These are phyloP conservation scores for Harpegnathos saltator DNA, from an alignment of 1,140 invertebrate species.

Conservation along the genomic window DNA sequence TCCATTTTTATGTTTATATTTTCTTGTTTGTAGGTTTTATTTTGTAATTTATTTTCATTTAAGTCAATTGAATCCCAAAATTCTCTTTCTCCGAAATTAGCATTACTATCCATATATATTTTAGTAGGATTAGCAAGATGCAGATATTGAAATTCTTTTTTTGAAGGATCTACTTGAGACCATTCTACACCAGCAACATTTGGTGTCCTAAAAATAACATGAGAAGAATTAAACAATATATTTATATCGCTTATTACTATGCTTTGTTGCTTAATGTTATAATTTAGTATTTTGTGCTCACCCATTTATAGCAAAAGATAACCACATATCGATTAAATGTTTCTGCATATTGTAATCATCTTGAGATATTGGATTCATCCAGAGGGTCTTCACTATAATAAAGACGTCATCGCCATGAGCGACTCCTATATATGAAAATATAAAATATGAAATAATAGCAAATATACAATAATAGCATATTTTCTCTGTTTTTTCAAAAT, in stretches of 20 bases:
- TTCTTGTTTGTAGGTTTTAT: not conserved
- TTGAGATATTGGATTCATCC: conserved; percentile 74
- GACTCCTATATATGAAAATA: conserved; percentile 84
- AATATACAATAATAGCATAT: too few relatives aligned
- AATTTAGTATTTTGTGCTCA: conserved; percentile 76
- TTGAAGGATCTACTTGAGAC: conserved; percentile 76
- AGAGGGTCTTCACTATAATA: conserved; percentile 80
- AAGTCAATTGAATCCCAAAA: conserved; percentile 88
- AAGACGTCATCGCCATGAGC: conserved; percentile 88
- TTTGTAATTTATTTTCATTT: conserved; percentile 83
- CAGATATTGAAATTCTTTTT: conserved; percentile 85
- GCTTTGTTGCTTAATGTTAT: too few relatives aligned
- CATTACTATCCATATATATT: conserved; percentile 81
- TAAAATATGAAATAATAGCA: conserved; percentile 3
- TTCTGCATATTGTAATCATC: conserved; percentile 86
- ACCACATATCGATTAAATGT: conserved; percentile 86
- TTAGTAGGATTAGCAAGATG: conserved; percentile 84
- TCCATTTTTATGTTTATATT: not conserved
- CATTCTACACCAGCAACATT: conserved; percentile 77
- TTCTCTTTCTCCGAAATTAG: conserved; percentile 85
- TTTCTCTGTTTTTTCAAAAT: conserved; percentile 26
- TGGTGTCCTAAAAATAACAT: conserved; percentile 78
- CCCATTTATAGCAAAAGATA: conserved; percentile 86
- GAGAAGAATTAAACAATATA: not conserved
- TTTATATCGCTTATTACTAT: not conserved